Conservation (phyloP, 2,797 vertebrate genomes). For the Coracias cyanogaster region DNA sequence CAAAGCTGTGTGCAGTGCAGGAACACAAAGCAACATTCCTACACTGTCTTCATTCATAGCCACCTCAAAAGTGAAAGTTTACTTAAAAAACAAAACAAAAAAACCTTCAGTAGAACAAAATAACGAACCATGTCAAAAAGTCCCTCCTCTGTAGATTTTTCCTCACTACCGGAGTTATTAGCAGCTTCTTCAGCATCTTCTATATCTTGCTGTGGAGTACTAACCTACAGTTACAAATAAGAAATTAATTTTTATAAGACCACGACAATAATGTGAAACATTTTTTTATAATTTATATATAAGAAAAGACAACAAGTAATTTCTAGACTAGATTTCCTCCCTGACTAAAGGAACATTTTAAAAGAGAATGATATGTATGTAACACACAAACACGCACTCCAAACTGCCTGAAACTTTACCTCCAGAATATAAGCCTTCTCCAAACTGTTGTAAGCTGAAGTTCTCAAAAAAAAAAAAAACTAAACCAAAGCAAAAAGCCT, state of each 20-base stretch:
- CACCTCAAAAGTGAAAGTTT: neutral
- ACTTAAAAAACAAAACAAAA: neutral
- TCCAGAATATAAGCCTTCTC: neutral
- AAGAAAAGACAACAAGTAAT: neutral
- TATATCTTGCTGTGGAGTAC: slow-evolving; percentile 86
- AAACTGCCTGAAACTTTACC: neutral
- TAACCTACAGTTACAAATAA: slow-evolving; percentile 81
- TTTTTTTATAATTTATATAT: neutral
- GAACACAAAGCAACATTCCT: neutral
- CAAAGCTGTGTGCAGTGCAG: neutral
- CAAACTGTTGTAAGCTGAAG: neutral
- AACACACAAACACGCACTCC: neutral
- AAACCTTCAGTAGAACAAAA: neutral
- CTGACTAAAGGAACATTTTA: neutral
- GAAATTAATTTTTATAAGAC: neutral
- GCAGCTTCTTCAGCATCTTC: slow-evolving; percentile 88
- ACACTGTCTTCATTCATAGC: neutral
- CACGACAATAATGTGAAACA: neutral
- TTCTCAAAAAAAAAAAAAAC: neutral
- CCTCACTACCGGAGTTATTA: slow-evolving; percentile 16
- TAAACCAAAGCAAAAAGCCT: neutral
- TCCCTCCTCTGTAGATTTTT: slow-evolving; percentile 80
- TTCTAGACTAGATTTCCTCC: neutral
- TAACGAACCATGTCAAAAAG: slow-evolving; percentile 92
- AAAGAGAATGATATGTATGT: neutral